phyloP scores from a whole-genome alignment of 1,140 invertebrate species.

The Drosophila asahinai region DNA sequence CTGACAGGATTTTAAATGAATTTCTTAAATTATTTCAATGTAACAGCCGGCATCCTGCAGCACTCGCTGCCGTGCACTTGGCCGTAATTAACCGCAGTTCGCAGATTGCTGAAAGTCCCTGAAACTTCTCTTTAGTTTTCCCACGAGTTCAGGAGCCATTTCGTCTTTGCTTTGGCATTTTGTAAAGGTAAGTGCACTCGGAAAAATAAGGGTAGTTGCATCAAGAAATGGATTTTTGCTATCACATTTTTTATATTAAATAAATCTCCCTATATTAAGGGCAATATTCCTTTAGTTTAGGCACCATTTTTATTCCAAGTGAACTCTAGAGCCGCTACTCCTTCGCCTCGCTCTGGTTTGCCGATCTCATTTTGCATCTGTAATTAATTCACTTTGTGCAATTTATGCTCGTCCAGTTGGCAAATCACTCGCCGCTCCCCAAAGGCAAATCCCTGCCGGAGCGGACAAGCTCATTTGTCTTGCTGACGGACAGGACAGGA shows the following conservation, averaged over 20 bases:
- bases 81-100: slow-evolving; percentile 48
- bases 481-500: slow-evolving; percentile 19
- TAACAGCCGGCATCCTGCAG: slow-evolving; percentile 20
- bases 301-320: background rate
- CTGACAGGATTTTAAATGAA: slow-evolving; percentile 42
- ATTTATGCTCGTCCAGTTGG: slow-evolving; percentile 58
- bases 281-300: no score
- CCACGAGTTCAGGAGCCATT: background rate
- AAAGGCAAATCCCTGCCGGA: slow-evolving; percentile 37
- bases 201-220: background rate
- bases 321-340: background rate
- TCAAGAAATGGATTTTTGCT: background rate
- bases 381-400: slow-evolving; percentile 60
- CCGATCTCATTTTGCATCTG: slow-evolving; percentile 45
- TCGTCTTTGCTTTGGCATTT: slow-evolving; percentile 14
- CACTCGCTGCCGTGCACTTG: slow-evolving; percentile 33
- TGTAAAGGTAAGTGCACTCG: background rate
- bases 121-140: slow-evolving; percentile 18
- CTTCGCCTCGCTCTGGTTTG: background rate
- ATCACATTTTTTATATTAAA: background rate
- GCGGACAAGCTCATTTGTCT: slow-evolving; percentile 65
- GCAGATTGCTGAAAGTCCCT: slow-evolving; percentile 4
- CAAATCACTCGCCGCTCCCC: slow-evolving; percentile 37
- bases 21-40: slow-evolving; percentile 40
- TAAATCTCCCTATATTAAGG: no score